These are phyloP conservation scores for Porites evermanni DNA, from an alignment of 92 coral and sea anemone species.

Conservation along the genomic window DNA sequence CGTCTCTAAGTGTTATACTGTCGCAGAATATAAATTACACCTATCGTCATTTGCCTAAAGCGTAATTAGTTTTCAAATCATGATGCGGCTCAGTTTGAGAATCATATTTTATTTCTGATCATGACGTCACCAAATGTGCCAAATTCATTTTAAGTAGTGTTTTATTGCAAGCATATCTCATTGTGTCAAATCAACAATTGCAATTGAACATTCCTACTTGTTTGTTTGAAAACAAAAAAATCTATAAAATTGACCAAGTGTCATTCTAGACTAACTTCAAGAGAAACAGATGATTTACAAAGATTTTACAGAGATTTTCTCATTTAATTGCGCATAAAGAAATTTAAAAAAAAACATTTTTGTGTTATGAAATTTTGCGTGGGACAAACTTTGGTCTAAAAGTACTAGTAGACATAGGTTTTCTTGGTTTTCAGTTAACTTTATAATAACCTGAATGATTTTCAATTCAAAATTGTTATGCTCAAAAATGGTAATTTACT, in stretches of 20 bases:
- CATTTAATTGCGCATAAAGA: too few species aligned
- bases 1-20: background rate
- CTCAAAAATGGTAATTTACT: conserved; percentile 33
- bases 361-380: background rate
- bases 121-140: too few species aligned
- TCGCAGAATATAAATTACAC: background rate
- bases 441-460: background rate
- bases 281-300: too few species aligned
- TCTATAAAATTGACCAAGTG: background rate
- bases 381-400: background rate
- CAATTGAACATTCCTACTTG: background rate
- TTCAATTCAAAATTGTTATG: conserved; percentile 13
- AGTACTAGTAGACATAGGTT: background rate
- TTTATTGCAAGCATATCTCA: background rate
- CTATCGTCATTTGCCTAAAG: background rate
- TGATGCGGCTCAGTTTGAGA: too few species aligned
- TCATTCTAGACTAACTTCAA: too few species aligned
- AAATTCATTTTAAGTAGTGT: background rate
- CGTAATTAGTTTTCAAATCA: background rate
- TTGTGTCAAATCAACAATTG: too few species aligned
- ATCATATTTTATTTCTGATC: too few species aligned
- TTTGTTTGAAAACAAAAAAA: background rate
- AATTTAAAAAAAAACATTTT: background rate
- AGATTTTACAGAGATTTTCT: too few species aligned
- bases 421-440: background rate